Evolutionary conservation across 2,797 vertebrate species (phyloP), one percentile per base, ranked within the genome.

Genomic region (Enteromius trimaculatus): DNA sequence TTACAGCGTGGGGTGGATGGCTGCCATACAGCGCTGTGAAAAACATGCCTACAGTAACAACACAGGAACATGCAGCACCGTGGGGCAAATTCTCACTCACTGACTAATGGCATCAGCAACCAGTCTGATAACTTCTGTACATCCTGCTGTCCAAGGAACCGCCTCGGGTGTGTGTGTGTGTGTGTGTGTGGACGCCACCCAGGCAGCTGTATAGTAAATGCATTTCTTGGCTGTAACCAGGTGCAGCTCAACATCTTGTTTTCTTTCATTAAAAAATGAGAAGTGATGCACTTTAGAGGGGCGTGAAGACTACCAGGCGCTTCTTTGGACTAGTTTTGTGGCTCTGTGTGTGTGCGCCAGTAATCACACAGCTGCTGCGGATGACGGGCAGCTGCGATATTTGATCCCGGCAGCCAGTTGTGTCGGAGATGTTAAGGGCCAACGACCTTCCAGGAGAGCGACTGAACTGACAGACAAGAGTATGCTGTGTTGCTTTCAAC

Each of bases 81-180:
- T 17, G 26, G 68, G 75, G 82, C 65, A 16, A 83, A 83, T 77
- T 83, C 85, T 80, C 71, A 53, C 11, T 34, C 55, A 60, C 81
- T 94, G 93, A 93, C 91, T 92, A 87, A 74, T 93, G 81, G 69
- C 87, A 79, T 83, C 81, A 85, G 79, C 85, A 87, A 92, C 90
- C 80, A 37, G 65, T 90, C 90, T 89, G 91, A 93, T 92, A 88
- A 88, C 87, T 85, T 81, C 70, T 44, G 39, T 87, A 94, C 92
- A 92, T 94, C 93, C 94, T 93, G 92, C 90, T 90, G 90, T 91
- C 89, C 87, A 81, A 91, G 89, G 89, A 88, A 90, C 86, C 85
- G 85, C 86, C 87, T 85, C 77, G 79, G 88, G 65, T 74, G 55
- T 62, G 19, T 49, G 31, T 58, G 60, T 82, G 71, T 51, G 55